phyloP scores from a whole-genome alignment of 2,113 vertebrate species.

The Fulica atra region DNA sequence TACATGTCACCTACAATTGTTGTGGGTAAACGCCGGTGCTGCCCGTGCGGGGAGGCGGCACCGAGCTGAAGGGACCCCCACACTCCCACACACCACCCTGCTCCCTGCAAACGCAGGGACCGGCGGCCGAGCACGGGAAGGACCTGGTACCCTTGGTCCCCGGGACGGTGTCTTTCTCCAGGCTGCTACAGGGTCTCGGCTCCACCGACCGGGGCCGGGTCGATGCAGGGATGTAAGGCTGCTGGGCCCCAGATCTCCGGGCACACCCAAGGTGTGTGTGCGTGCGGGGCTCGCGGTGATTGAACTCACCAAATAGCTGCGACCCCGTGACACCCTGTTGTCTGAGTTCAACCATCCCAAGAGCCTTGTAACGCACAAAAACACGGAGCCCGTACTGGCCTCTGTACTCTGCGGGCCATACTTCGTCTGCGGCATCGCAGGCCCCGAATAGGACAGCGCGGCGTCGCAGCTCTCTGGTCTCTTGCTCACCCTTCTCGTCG shows the following conservation, averaged over 20 bases:
- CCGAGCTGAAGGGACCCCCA: not conserved
- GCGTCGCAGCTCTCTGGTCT: not conserved
- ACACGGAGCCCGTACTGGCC: too few species aligned
- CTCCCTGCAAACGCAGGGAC: not conserved
- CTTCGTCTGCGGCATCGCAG: too few species aligned
- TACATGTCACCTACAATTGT: accelerated
- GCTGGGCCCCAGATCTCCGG: not conserved
- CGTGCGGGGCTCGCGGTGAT: too few species aligned
- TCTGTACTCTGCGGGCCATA: too few species aligned
- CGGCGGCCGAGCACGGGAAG: not conserved
- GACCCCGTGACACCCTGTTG: too few species aligned
- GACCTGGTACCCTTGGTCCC: not conserved
- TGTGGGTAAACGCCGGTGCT: not conserved
- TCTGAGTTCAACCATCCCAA: too few species aligned
- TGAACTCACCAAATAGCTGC: too few species aligned
- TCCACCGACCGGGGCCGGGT: too few species aligned
- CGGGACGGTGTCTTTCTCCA: not conserved
- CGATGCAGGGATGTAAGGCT: not conserved
- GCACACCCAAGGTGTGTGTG: not conserved
- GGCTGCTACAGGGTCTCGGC: not conserved
- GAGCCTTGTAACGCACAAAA: too few species aligned
- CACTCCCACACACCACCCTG: too few species aligned
- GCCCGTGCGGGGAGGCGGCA: not conserved
- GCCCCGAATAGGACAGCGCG: not conserved
- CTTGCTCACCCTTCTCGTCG: not conserved